These are phyloP conservation scores for Ptychochromis oligacanthus DNA, from an alignment of 2,113 vertebrate genomes.

Conservation along the genomic window DNA sequence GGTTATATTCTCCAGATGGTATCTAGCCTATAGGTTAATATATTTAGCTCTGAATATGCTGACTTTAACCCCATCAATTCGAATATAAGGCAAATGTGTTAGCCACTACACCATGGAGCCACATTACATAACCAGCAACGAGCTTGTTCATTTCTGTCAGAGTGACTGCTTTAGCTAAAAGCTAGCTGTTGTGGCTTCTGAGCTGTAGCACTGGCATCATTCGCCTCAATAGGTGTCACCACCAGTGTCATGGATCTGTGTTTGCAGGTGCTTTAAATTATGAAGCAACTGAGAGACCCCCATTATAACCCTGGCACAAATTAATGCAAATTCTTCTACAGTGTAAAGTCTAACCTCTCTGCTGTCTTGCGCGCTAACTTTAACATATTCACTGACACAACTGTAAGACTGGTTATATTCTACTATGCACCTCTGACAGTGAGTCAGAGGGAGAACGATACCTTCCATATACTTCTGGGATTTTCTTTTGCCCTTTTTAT, in stretches of 20 bases:
- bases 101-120: neutral
- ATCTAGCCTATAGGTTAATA: neutral
- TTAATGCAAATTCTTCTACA: neutral
- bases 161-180: neutral
- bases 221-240: neutral
- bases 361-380: neutral
- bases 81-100: neutral
- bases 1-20: neutral
- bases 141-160: neutral
- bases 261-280: too few species aligned
- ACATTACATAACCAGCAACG: neutral
- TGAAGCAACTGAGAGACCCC: neutral
- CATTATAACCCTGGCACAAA: neutral
- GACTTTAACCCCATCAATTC: neutral
- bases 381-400: fast-evolving
- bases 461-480: neutral
- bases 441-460: neutral
- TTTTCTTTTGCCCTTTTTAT: neutral
- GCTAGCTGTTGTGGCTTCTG: neutral
- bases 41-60: neutral
- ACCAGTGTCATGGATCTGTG: neutral
- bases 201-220: neutral
- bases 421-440: neutral
- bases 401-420: neutral
- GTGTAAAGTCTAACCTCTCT: neutral